A percentile compares a stretch with the other conserved stretches of the same genome.
Evolutionary conservation across 2,113 vertebrate species (phyloP).

Genomic region (Piaya cayana): DNA sequence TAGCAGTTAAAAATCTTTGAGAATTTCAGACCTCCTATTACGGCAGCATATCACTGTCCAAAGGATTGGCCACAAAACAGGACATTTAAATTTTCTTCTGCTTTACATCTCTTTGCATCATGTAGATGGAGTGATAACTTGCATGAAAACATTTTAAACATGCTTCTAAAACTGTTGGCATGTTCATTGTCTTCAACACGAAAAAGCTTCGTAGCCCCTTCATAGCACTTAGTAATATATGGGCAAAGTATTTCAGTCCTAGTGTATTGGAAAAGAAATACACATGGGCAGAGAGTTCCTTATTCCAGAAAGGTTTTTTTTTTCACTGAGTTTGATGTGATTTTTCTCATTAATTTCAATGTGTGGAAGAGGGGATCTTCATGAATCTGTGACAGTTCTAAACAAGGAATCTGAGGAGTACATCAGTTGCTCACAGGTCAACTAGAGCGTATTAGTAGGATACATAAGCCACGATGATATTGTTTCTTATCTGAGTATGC

Average conservation of each 20-base stretch:
- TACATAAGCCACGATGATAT: rapidly evolving
- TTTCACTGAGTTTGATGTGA: not conserved
- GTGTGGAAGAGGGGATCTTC: not conserved
- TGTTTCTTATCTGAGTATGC: not conserved
- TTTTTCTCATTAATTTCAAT: not conserved
- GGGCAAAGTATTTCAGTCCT: not conserved
- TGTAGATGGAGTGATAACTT: rapidly evolving
- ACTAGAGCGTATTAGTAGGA: not conserved
- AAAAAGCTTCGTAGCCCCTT: not conserved
- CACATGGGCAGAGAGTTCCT: not conserved
- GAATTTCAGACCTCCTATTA: not conserved
- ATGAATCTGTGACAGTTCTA: not conserved
- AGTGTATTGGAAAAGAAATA: not conserved
- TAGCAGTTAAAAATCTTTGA: not conserved
- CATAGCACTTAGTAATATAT: not conserved
- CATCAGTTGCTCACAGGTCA: not conserved
- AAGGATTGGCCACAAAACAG: not conserved
- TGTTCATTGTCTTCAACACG: not conserved
- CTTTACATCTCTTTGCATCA: not conserved
- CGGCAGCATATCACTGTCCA: not conserved
- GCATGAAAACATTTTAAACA: not conserved
- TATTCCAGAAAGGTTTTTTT: not conserved
- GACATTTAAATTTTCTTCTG: not conserved
- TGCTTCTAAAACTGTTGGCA: rapidly evolving
- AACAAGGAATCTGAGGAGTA: not conserved